Evolutionary conservation across 2,113 vertebrate species (phyloP).

Genomic region (Opisthocomus hoazin): DNA sequence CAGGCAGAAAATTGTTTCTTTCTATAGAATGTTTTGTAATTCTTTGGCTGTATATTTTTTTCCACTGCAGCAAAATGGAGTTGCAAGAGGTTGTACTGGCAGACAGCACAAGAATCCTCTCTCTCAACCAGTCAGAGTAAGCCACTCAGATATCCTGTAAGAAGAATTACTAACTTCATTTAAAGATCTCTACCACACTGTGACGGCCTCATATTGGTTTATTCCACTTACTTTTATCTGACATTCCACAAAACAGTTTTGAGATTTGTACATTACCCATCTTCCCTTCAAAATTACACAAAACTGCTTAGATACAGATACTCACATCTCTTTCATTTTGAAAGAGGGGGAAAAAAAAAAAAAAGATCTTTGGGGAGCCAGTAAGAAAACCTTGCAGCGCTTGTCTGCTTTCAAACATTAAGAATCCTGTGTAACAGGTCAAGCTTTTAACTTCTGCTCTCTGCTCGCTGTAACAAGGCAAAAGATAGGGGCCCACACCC

Average conservation of each 20-base stretch:
- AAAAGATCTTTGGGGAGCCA: background rate
- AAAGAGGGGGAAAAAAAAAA: background rate
- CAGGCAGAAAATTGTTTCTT: background rate
- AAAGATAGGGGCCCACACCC: background rate
- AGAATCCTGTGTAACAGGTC: background rate
- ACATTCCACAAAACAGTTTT: background rate
- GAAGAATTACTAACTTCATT: background rate
- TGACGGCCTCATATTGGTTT: background rate
- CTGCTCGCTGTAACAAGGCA: background rate
- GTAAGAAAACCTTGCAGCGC: background rate
- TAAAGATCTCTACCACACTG: background rate
- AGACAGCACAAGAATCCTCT: background rate
- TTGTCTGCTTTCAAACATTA: constrained; percentile 10
- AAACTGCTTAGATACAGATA: background rate
- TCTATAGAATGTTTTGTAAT: background rate
- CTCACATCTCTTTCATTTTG: background rate
- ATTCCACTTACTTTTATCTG: background rate
- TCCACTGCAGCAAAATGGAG: background rate
- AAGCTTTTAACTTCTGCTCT: background rate
- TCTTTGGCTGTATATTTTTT: background rate
- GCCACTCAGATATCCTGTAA: background rate
- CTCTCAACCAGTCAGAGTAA: background rate
- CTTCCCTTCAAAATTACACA: background rate
- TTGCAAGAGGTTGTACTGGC: background rate
- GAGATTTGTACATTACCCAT: background rate